Base-by-base conservation (phyloP, 2,888 invertebrate species). In the Onthophagus sagittarius region DNA sequence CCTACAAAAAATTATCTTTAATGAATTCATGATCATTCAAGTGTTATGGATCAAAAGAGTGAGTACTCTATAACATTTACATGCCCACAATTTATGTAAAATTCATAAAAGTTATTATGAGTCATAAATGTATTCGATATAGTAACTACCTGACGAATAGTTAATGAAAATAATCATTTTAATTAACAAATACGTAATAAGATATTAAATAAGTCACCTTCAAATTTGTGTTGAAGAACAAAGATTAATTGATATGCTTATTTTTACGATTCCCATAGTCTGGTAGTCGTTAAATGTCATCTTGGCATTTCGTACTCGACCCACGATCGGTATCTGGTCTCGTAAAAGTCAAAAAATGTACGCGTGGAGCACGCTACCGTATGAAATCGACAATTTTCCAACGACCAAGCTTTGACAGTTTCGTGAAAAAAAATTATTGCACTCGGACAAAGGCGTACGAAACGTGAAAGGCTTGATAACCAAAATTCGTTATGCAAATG, bases 251-350 rank as follows among this genome's bases (percentile, higher is more conserved):
- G 72, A 72, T 72, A 72, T 72, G 62, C 71, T 74, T 74, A 74
- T 72, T 74, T 74, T 74, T 74, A 72, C 69, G 72, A 74, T 74
- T 74, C 67, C 32, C 33, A 71, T 70, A 69, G 64, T 23, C 64
- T 14, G 70, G 70, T 53, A 67, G 70, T 73, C 70, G 71, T 73
- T 71, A 71, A 75, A 75, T 75, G 75, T 75, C 72, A 73, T 71
- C 75, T 71, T 65, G 72, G 71, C 72, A 74, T 74, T 74, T 67
- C 32, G 31, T 67, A 23, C 9, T 11, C 67, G 67, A 32, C 67
- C n/a, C 67, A 64, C 67, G 67, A n/a, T 67, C 39, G 32, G n/a
- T 67, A 67, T 67, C 67, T 67, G n/a, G 23, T 23, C 15, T 15
- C 23, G 15, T 64, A 67, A 67, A 67, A 67, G 67, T 67, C 67